Percentiles rank a stretch among this genome's conserved stretches.
phyloP scores from a whole-genome alignment of 2,113 vertebrate species.

The Phrynosoma platyrhinos region DNA sequence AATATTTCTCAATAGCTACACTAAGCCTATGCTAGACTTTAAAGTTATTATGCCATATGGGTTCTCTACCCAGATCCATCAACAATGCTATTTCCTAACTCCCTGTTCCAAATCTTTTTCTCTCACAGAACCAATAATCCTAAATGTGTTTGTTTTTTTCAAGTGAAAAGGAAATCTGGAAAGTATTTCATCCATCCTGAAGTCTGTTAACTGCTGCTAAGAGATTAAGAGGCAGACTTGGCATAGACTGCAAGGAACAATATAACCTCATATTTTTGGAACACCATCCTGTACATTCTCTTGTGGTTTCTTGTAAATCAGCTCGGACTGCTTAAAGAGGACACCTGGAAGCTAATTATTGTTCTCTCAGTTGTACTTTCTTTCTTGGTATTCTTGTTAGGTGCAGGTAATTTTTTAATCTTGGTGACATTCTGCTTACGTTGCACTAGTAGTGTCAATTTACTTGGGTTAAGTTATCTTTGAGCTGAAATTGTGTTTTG shows the following conservation, averaged over 20 bases:
- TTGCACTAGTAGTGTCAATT: constrained; percentile 22
- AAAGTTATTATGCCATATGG: neutral
- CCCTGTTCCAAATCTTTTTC: neutral
- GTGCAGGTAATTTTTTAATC: constrained; percentile 14
- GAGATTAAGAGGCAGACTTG: neutral
- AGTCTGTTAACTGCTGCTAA: constrained; percentile 32
- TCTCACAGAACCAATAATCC: neutral
- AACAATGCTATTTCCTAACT: neutral
- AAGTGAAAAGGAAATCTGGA: neutral
- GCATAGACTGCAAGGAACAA: neutral
- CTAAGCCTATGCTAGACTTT: neutral
- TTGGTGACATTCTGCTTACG: constrained; percentile 4
- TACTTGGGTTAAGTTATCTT: constrained; percentile 18
- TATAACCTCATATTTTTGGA: neutral
- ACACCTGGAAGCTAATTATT: neutral
- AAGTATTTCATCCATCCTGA: constrained; percentile 10
- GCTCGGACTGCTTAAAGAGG: constrained; percentile 20
- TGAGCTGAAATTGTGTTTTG: constrained; percentile 22
- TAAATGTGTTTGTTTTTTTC: neutral
- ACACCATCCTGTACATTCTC: constrained; percentile 23
- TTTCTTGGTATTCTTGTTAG: constrained; percentile 8
- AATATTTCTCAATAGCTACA: neutral
- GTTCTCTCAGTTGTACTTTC: neutral
- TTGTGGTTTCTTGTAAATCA: constrained; percentile 26
- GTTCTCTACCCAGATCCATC: neutral